These are phyloP conservation scores for Lacanobia oleracea DNA, from an alignment of 2,888 invertebrate genomes.

Conservation along the genomic window DNA sequence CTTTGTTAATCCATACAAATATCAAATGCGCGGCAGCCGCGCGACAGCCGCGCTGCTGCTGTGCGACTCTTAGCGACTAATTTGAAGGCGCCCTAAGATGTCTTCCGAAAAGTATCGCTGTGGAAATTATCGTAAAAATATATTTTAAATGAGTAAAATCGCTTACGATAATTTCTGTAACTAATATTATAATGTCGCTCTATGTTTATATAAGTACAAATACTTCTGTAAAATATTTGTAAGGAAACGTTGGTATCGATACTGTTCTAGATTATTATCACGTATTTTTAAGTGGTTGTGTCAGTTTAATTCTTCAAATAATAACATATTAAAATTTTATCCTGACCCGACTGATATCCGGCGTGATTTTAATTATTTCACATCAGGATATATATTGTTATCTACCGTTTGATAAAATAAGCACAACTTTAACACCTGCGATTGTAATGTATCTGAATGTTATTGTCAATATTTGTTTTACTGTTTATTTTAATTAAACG, in stretches of 20 bases:
- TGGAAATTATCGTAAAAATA: conserved; percentile 23
- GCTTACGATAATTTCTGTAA: conserved; percentile 11
- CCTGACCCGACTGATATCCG: conserved; percentile 11
- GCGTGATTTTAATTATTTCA: conserved; percentile 52
- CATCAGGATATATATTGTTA: conserved; percentile 27
- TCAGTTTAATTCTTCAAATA: conserved; percentile 2
- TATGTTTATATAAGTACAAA: conserved; percentile 27
- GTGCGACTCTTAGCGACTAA: too few relatives aligned
- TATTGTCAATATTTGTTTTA: conserved; percentile 43
- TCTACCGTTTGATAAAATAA: conserved; percentile 53
- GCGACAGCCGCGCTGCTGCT: too few relatives aligned
- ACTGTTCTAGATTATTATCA: conserved; percentile 45
- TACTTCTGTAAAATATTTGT: conserved; percentile 38
- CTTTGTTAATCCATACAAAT: too few relatives aligned
- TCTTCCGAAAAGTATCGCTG: conserved; percentile 9
- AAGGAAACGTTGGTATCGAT: conserved; percentile 14
- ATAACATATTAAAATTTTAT: conserved; percentile 11
- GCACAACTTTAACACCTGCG: conserved; percentile 29
- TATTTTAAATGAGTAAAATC: not conserved
- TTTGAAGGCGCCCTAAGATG: too few relatives aligned
- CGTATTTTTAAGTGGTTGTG: conserved; percentile 1
- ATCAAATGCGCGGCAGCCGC: too few relatives aligned
- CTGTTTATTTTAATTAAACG: conserved; percentile 54
- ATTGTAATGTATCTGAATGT: conserved; percentile 20
- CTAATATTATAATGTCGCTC: conserved; percentile 14